These are phyloP conservation scores for Boloria euphrosyne DNA, from an alignment of 2,888 invertebrate species.

Conservation along the genomic window DNA sequence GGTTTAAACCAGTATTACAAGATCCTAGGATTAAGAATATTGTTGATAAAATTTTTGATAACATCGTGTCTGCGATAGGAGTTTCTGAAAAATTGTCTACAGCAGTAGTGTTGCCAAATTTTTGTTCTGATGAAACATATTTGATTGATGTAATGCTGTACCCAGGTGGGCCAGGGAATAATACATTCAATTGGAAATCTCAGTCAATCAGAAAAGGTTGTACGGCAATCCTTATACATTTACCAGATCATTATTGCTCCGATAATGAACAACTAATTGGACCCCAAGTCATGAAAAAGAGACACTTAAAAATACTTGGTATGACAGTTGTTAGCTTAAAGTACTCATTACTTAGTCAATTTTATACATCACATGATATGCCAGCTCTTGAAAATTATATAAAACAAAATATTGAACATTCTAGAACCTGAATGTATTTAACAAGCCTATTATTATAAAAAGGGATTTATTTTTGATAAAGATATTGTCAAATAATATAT, in stretches of 20 bases:
- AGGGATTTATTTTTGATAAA: no score
- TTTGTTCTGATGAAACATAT: slow-evolving; percentile 82
- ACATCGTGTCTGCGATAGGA: slow-evolving; percentile 71
- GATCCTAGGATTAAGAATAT: slow-evolving; percentile 80
- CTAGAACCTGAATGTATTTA: slow-evolving; percentile 42
- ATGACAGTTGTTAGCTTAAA: slow-evolving; percentile 83
- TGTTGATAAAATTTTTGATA: slow-evolving; percentile 68
- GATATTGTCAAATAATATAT: no score
- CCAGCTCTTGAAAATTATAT: slow-evolving; percentile 78
- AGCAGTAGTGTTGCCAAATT: slow-evolving; percentile 76
- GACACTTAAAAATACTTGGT: slow-evolving; percentile 84
- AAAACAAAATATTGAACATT: slow-evolving; percentile 63
- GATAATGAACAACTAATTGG: slow-evolving; percentile 82
- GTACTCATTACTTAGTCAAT: slow-evolving; percentile 75
- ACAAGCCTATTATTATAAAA: neutral
- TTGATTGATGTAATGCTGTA: slow-evolving; percentile 84
- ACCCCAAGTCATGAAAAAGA: slow-evolving; percentile 83
- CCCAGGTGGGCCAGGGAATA: slow-evolving; percentile 63
- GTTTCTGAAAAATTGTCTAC: slow-evolving; percentile 71
- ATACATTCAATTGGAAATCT: slow-evolving; percentile 72
- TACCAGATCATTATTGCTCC: slow-evolving; percentile 85
- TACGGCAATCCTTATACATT: slow-evolving; percentile 83
- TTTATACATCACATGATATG: slow-evolving; percentile 72
- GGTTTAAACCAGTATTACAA: slow-evolving; percentile 73
- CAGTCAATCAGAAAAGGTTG: slow-evolving; percentile 68